These are phyloP conservation scores for Epinephelus malabaricus DNA, from an alignment of 2,797 vertebrate species.

Conservation along the genomic window DNA sequence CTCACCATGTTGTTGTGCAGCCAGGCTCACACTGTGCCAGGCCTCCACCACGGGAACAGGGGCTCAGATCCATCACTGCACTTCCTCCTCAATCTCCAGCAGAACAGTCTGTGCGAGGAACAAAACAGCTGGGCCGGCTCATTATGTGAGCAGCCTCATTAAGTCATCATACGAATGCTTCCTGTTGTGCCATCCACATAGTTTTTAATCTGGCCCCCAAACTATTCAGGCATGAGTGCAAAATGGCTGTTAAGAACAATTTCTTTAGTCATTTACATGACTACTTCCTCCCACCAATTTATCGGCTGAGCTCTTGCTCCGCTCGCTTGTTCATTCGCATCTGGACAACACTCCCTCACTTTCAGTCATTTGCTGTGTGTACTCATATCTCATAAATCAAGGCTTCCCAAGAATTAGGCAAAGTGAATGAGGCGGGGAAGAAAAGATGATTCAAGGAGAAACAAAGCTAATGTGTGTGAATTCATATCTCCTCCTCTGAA, in stretches of 20 bases:
- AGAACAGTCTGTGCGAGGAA: slow-evolving; percentile 57
- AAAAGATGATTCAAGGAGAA: slow-evolving; percentile 41
- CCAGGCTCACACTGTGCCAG: slow-evolving; percentile 61
- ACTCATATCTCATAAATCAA: slow-evolving; percentile 75
- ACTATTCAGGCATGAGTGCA: slow-evolving; percentile 77
- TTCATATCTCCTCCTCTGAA: slow-evolving; percentile 53
- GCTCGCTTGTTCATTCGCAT: slow-evolving; percentile 74
- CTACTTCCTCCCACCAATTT: slow-evolving; percentile 85
- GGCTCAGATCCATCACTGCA: slow-evolving; percentile 76
- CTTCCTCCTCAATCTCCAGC: slow-evolving; percentile 80
- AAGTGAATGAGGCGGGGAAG: slow-evolving; percentile 21
- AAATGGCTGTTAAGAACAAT: slow-evolving; percentile 84
- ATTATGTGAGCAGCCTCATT: slow-evolving; percentile 83
- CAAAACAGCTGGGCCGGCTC: slow-evolving; percentile 71
- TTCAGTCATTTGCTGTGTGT: slow-evolving; percentile 53
- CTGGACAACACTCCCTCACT: slow-evolving; percentile 80
- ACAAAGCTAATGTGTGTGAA: slow-evolving; percentile 58
- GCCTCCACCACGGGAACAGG: slow-evolving; percentile 58
- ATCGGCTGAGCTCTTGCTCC: slow-evolving; percentile 70
- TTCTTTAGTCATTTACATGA: slow-evolving; percentile 87
- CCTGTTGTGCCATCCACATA: slow-evolving; percentile 82
- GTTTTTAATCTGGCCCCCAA: slow-evolving; percentile 79
- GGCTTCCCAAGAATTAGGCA: slow-evolving; percentile 43
- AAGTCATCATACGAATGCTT: slow-evolving; percentile 85
- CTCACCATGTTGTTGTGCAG: slow-evolving; percentile 66